Base-by-base conservation (phyloP, 1,140 invertebrate genomes). In the Drosophila ironensis region DNA sequence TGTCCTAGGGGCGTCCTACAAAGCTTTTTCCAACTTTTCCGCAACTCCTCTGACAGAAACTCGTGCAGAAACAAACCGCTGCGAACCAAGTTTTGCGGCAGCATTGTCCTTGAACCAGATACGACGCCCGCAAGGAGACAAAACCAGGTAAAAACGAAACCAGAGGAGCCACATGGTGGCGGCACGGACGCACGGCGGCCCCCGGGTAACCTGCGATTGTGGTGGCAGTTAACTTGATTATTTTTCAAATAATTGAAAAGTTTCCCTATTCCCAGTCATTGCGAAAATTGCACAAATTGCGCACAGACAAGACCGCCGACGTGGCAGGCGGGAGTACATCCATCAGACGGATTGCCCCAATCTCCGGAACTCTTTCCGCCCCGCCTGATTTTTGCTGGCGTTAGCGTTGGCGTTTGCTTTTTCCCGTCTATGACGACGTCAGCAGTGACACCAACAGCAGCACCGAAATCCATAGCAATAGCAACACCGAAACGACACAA, bases 181-280 rank as follows among this genome's bases (percentile, higher is more conserved):
- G 50, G 22, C 46, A 30, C 25, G 51, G 72, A 68, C 48, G 38
- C 52, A 41, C 50, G 35, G 4, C 19, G 16, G 28, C 14, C 27
- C 33, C 20, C 28, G 17, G n/a, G n/a, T n/a, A n/a, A n/a, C n/a
- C 41, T 24, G 41, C 37, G 19, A 46, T 77, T 82, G 70, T 47
- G 78, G 78, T 71, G 69, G 61, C 73, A 84, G 69, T 82, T 82
- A 82, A 84, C 73, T 78, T 84, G 73, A 84, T 84, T 84, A 84
- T 84, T 84, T 84, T 84, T 30, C 72, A 84, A 84, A 84, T 84
- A 84, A 84, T 84, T 84, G 78, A 84, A 84, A 84, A 84, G 78
- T 77, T 82, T 61, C 54, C 59, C 51, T 56, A 41, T 72, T 40
- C 52, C 67, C 28, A 41, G 45, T 48, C 53, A 51, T 54, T 82